Percentiles rank a stretch among this genome's conserved stretches.
phyloP scores from a whole-genome alignment of 2,797 vertebrate genomes.

The Enteromius unitaeniatus region DNA sequence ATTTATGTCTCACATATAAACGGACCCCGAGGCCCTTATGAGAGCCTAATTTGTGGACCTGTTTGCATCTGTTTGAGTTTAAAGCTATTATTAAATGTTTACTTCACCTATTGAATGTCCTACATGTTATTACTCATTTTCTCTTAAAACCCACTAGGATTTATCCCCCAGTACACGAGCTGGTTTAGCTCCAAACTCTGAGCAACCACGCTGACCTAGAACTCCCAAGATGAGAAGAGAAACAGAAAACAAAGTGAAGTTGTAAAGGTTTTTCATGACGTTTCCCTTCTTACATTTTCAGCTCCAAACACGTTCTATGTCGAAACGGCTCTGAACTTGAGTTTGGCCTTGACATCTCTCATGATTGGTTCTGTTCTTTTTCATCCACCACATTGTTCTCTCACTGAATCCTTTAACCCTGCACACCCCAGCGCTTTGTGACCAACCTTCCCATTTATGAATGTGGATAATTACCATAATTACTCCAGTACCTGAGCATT shows the following conservation, averaged over 20 bases:
- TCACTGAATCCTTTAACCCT: background rate
- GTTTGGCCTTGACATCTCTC: slow-evolving; percentile 31
- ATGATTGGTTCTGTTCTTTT: slow-evolving; percentile 34
- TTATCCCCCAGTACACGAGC: background rate
- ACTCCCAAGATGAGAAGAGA: background rate
- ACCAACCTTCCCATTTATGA: background rate
- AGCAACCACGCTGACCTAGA: background rate
- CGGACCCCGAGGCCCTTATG: background rate
- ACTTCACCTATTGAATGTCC: background rate
- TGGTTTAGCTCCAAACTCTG: slow-evolving; percentile 10
- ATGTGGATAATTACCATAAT: slow-evolving; percentile 11
- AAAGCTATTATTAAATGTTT: background rate
- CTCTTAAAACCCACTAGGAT: background rate
- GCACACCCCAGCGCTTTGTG: background rate
- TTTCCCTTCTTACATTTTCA: background rate
- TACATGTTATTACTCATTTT: background rate
- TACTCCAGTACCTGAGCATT: slow-evolving; percentile 5
- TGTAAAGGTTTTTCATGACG: background rate
- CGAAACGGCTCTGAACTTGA: slow-evolving; percentile 2
- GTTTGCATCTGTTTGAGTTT: background rate
- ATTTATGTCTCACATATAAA: background rate
- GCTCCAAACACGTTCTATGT: background rate
- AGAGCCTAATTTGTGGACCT: background rate
- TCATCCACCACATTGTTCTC: slow-evolving; percentile 24
- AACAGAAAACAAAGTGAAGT: background rate